Conservation (phyloP, 2,888 invertebrate species). For the Eutolmus rufibarbis region DNA sequence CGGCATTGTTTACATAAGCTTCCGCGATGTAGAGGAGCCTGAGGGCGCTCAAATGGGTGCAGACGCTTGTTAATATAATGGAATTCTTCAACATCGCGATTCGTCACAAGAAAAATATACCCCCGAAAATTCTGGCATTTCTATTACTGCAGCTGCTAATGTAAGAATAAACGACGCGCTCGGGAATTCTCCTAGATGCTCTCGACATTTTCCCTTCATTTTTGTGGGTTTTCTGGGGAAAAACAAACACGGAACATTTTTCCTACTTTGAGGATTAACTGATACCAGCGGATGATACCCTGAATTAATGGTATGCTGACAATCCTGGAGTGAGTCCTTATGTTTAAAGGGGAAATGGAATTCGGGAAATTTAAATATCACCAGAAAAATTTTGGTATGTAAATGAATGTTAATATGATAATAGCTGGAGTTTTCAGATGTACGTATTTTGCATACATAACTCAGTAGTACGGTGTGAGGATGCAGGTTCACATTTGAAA, state of each 20-base stretch:
- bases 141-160: neutral
- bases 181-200: neutral
- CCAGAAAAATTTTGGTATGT: neutral
- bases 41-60: neutral
- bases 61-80: neutral
- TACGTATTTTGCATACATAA: neutral
- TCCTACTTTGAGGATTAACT: neutral
- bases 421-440: neutral
- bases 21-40: neutral
- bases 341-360: neutral
- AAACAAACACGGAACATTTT: neutral
- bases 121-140: neutral
- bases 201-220: neutral
- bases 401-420: neutral
- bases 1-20: neutral
- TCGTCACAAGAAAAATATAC: neutral
- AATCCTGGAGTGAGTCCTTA: neutral
- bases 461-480: neutral
- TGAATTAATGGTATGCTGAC: neutral
- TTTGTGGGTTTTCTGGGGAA: neutral
- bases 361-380: neutral
- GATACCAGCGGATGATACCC: neutral
- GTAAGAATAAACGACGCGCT: neutral
- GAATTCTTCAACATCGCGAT: neutral
- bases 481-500: neutral